These are phyloP conservation scores for Lasioglossum baleicum DNA, from an alignment of 1,140 invertebrate genomes.

Conservation along the genomic window DNA sequence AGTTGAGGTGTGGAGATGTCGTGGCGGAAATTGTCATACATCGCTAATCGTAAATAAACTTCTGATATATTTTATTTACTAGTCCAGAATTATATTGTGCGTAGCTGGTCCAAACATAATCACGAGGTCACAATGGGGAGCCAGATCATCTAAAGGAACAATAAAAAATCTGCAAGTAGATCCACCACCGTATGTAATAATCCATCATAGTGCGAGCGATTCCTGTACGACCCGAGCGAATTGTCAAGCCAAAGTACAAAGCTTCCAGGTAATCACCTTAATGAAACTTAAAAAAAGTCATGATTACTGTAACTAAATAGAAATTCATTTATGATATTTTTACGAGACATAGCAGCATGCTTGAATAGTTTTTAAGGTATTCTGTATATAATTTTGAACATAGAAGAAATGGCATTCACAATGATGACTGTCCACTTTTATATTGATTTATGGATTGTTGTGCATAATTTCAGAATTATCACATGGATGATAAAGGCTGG, in stretches of 20 bases:
- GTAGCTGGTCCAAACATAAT: slow-evolving; percentile 62
- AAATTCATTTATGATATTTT: no score
- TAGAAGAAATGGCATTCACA: neutral
- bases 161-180: slow-evolving; percentile 43
- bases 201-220: slow-evolving; percentile 75
- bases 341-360: no score
- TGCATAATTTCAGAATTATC: slow-evolving; percentile 72
- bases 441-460: neutral
- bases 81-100: neutral
- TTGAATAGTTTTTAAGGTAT: no score
- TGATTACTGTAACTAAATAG: no score
- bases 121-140: slow-evolving; percentile 70
- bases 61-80: neutral
- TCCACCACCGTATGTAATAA: slow-evolving; percentile 68
- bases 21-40: no score
- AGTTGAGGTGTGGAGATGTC: neutral
- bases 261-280: slow-evolving; percentile 65
- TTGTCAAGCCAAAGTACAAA: slow-evolving; percentile 65
- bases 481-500: slow-evolving; percentile 77
- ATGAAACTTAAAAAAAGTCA: no score
- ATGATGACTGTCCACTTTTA: no score
- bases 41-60: neutral
- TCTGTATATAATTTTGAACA: no score
- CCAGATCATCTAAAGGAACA: slow-evolving; percentile 38
- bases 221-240: slow-evolving; percentile 68